phyloP scores from a whole-genome alignment of 2,797 vertebrate species.

The Acropternis orthonyx region DNA sequence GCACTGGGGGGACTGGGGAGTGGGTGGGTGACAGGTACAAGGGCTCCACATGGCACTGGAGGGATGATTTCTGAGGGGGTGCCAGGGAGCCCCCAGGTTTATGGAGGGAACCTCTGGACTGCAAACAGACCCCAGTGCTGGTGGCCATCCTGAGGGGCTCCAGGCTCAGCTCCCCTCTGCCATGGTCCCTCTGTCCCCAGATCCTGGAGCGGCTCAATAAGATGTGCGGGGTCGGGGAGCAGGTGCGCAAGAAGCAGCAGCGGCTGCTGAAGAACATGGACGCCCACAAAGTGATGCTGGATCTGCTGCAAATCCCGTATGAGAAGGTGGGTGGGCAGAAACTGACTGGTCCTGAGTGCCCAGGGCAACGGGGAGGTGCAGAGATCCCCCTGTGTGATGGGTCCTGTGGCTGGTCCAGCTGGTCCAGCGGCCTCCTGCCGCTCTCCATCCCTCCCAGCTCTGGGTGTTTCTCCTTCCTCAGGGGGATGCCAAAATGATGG shows the following conservation, averaged over 20 bases:
- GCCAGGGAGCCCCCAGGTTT: background rate
- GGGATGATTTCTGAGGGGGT: background rate
- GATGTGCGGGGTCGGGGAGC: slow-evolving; percentile 90
- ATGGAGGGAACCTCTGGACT: background rate
- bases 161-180: background rate
- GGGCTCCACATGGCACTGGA: accelerated
- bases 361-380: accelerated
- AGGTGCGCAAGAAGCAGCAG: slow-evolving; percentile 96
- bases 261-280: slow-evolving; percentile 97
- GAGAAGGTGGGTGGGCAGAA: slow-evolving; percentile 79
- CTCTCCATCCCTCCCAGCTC: background rate
- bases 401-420: background rate
- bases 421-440: background rate
- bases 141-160: background rate
- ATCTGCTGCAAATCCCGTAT: slow-evolving; percentile 93
- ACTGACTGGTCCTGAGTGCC: accelerated
- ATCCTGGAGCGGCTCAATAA: slow-evolving; percentile 93
- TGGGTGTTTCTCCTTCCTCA: background rate
- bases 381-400: too few relatives aligned
- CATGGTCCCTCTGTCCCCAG: slow-evolving; percentile 62
- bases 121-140: background rate
- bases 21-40: accelerated
- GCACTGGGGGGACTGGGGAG: background rate
- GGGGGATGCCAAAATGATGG: slow-evolving; percentile 94
- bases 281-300: slow-evolving; percentile 97